Percentiles rank a stretch among this genome's conserved stretches.
Evolutionary conservation across 2,888 invertebrate genomes (phyloP).

Genomic region (Epinotia ramella): DNA sequence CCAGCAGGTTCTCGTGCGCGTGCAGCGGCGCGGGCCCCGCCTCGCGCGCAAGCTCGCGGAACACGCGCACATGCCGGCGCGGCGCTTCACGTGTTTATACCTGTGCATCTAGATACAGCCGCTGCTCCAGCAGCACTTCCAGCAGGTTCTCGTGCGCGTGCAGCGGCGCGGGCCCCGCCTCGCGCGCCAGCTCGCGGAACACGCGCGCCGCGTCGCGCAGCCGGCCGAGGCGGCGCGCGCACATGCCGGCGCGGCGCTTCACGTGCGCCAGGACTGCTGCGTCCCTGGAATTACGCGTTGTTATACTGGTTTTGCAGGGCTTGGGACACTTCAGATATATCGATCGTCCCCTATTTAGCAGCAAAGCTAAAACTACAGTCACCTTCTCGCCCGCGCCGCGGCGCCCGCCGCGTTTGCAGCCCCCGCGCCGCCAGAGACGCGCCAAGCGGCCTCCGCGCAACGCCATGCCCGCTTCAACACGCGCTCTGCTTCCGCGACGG

Average conservation of each 20-base stretch:
- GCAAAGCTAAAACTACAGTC: constrained; percentile 70
- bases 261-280: constrained; percentile 97
- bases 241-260: constrained; percentile 98
- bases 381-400: constrained; percentile 94
- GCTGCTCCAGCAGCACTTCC: constrained; percentile 97
- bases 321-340: too few species aligned
- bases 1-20: constrained; percentile 94
- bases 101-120: constrained; percentile 98
- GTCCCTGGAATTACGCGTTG: constrained; percentile 74
- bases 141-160: constrained; percentile 95
- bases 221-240: constrained; percentile 96
- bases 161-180: constrained; percentile 96
- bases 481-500: constrained; percentile 89
- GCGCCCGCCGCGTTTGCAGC: constrained; percentile 91
- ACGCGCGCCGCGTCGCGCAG: constrained; percentile 98
- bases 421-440: constrained; percentile 93
- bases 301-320: too few species aligned
- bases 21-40: constrained; percentile 96
- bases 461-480: constrained; percentile 93
- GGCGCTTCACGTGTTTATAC: constrained; percentile 79
- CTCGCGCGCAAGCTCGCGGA: constrained; percentile 98
- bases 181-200: constrained; percentile 98
- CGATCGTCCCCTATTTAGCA: too few species aligned
- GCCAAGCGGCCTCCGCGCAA: constrained; percentile 94
- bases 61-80: constrained; percentile 99